Percentiles rank a stretch among this genome's conserved stretches.
Evolutionary conservation across 1,140 invertebrate genomes (phyloP).

Genomic region (Ooceraea biroi): DNA sequence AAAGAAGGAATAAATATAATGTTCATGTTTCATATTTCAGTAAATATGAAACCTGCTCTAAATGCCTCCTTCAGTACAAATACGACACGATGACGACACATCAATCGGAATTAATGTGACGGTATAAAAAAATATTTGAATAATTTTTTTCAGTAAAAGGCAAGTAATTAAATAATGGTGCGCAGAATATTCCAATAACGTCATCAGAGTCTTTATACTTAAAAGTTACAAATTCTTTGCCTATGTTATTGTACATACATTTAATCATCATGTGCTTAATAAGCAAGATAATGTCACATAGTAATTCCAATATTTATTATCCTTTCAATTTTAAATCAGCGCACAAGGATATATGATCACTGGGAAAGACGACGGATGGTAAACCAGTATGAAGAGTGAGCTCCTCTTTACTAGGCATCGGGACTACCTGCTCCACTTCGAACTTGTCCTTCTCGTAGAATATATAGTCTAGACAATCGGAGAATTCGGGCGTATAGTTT

Average conservation of each 20-base stretch:
- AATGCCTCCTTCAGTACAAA: no score
- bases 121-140: no score
- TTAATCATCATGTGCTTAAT: slow-evolving; percentile 11
- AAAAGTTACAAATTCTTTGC: slow-evolving; percentile 12
- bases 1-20: no score
- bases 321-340: slow-evolving; percentile 91
- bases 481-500: slow-evolving; percentile 94
- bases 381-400: slow-evolving; percentile 90
- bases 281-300: neutral
- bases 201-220: no score
- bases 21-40: no score
- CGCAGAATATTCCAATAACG: no score
- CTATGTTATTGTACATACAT: neutral
- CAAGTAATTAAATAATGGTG: no score
- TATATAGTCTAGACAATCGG: slow-evolving; percentile 97
- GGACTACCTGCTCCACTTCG: slow-evolving; percentile 90
- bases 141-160: no score
- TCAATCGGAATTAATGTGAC: no score
- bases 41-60: no score
- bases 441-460: slow-evolving; percentile 91
- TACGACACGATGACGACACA: no score
- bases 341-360: slow-evolving; percentile 96
- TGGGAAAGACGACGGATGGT: slow-evolving; percentile 95
- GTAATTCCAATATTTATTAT: slow-evolving; percentile 44
- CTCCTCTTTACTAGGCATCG: slow-evolving; percentile 92